These are phyloP conservation scores for Osmoderma eremita DNA, from an alignment of 2,888 invertebrate species.

Conservation along the genomic window DNA sequence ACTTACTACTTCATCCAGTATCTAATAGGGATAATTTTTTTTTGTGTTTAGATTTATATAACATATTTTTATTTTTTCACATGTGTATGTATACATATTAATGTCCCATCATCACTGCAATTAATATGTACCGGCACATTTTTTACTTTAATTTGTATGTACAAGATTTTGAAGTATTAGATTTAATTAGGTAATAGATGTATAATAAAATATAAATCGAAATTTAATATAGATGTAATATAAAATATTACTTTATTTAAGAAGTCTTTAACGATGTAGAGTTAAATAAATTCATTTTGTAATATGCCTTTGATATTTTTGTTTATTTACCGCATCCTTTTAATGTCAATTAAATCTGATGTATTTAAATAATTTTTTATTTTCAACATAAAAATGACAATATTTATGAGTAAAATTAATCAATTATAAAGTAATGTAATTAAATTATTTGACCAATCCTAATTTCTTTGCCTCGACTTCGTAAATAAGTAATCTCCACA, in stretches of 20 bases:
- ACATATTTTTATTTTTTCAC: slow-evolving; percentile 24
- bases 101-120: slow-evolving; percentile 13
- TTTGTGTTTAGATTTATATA: slow-evolving; percentile 34
- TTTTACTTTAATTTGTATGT: slow-evolving; percentile 37
- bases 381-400: slow-evolving; percentile 44
- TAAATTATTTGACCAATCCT: slow-evolving; percentile 80
- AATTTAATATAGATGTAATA: slow-evolving; percentile 41
- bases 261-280: slow-evolving; percentile 38
- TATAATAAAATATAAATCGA: slow-evolving; percentile 35
- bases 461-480: slow-evolving; percentile 99
- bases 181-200: slow-evolving; percentile 35
- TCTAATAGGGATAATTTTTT: slow-evolving; percentile 30
- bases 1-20: slow-evolving; percentile 22
- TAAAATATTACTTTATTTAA: slow-evolving; percentile 43
- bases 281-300: slow-evolving; percentile 42
- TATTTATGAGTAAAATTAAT: slow-evolving; percentile 34
- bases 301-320: slow-evolving; percentile 20
- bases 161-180: slow-evolving; percentile 42
- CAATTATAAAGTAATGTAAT: slow-evolving; percentile 18
- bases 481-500: slow-evolving; percentile 99
- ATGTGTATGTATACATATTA: slow-evolving; percentile 35
- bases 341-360: no score
- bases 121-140: slow-evolving; percentile 31
- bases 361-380: slow-evolving; percentile 44
- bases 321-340: background rate